These are phyloP conservation scores for Lasioglossum calceatum DNA, from an alignment of 2,888 invertebrate genomes.

Conservation along the genomic window DNA sequence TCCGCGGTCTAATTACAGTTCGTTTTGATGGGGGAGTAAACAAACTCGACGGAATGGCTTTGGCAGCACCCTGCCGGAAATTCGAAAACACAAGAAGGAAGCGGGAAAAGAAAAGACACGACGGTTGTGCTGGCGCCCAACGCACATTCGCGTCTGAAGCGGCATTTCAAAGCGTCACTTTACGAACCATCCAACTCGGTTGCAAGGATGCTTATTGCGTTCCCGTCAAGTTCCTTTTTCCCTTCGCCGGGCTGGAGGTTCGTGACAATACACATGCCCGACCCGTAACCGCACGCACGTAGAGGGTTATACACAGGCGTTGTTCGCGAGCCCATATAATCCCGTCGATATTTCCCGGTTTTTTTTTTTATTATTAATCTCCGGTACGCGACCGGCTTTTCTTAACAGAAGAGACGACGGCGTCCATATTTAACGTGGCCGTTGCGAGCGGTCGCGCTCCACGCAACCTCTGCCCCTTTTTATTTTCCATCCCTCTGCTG, in stretches of 20 bases:
- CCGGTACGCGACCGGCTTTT: conserved; percentile 19
- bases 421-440: conserved; percentile 48
- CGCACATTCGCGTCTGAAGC: conserved; percentile 39
- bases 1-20: neutral
- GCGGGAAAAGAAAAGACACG: conserved; percentile 15
- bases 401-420: conserved; percentile 37
- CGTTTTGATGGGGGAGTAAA: neutral
- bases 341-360: conserved; percentile 45
- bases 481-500: neutral
- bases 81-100: conserved; percentile 32
- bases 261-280: neutral
- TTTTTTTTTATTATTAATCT: conserved; percentile 52
- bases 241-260: neutral
- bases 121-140: neutral
- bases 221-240: conserved; percentile 22
- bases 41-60: neutral
- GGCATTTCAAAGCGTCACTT: conserved; percentile 53
- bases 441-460: neutral
- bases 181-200: conserved; percentile 45
- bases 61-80: neutral
- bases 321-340: neutral
- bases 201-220: conserved; percentile 35
- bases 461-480: neutral
- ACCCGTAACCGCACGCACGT: neutral
- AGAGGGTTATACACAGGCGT: neutral